These are phyloP conservation scores for Diceros bicornis DNA, from an alignment of 2,797 vertebrate species.

Conservation along the genomic window DNA sequence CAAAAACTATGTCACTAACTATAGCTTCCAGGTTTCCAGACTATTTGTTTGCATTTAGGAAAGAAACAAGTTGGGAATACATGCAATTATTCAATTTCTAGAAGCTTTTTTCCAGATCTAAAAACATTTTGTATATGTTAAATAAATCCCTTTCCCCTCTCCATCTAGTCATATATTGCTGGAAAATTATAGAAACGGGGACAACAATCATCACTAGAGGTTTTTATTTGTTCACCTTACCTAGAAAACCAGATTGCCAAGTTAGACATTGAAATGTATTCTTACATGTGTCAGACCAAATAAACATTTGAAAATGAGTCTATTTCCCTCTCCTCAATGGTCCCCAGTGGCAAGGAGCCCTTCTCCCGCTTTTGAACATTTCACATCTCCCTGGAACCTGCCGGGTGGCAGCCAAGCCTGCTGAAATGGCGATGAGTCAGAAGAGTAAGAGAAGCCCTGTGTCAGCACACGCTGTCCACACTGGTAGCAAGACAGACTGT, in stretches of 20 bases:
- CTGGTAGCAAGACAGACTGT: not conserved
- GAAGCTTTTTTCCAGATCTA: constrained; percentile 14
- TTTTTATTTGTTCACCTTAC: not conserved
- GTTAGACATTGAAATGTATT: constrained; percentile 25
- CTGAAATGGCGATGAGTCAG: not conserved
- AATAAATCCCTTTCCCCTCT: not conserved
- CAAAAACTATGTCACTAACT: not conserved
- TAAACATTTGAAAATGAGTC: not conserved
- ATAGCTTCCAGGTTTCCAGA: not conserved
- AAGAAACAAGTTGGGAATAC: constrained; percentile 47
- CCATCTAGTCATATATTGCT: not conserved
- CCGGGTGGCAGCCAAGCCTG: not conserved
- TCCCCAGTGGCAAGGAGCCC: not conserved
- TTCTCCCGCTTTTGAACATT: not conserved
- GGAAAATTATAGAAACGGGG: not conserved
- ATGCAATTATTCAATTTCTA: constrained; percentile 34
- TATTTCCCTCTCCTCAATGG: not conserved
- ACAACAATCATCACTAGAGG: not conserved
- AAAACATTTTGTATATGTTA: constrained; percentile 38
- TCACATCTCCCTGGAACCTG: not conserved
- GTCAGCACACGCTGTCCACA: not conserved
- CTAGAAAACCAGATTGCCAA: constrained; percentile 27
- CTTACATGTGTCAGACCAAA: not conserved
- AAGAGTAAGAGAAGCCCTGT: not conserved
- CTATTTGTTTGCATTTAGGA: constrained; percentile 37